A percentile compares a stretch with the other conserved stretches of the same genome.
Evolutionary conservation across 1,140 invertebrate species (phyloP).

Genomic region (Akabosia matsudoensis): DNA sequence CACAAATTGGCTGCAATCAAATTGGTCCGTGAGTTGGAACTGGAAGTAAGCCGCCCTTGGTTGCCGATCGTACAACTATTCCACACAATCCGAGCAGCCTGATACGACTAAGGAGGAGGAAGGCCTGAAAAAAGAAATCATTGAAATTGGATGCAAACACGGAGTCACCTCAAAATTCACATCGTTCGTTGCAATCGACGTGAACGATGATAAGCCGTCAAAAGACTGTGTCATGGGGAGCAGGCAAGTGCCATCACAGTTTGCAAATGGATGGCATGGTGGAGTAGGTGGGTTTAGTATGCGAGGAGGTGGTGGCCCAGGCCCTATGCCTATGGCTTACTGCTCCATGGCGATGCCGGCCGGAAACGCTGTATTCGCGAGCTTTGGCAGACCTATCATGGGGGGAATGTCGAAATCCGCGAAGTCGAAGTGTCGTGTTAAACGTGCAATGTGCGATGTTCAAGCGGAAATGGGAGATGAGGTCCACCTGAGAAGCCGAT

Average conservation of each 20-base stretch:
- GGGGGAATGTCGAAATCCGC: too few relatives aligned
- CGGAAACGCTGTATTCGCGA: too few relatives aligned
- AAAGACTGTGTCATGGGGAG: conserved; percentile 46
- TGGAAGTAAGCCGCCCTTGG: conserved; percentile 26
- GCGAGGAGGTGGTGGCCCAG: background rate
- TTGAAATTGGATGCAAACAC: conserved; percentile 36
- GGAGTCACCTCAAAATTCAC: conserved; percentile 46
- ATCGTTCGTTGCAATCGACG: conserved; percentile 46
- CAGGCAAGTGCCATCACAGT: conserved; percentile 43
- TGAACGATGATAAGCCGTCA: conserved; percentile 4
- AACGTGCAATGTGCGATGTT: too few relatives aligned
- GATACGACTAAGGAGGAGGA: conserved; percentile 22
- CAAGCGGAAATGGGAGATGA: too few relatives aligned
- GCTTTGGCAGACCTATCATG: too few relatives aligned
- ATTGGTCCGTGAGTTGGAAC: conserved; percentile 47
- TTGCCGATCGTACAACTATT: background rate
- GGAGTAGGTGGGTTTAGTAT: background rate
- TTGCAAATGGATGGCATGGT: conserved; percentile 46
- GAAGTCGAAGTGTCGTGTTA: too few relatives aligned
- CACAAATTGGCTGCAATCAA: conserved; percentile 46
- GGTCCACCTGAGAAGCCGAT: background rate
- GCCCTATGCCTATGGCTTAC: background rate
- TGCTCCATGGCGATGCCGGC: background rate
- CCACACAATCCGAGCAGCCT: background rate
- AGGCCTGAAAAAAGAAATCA: conserved; percentile 40